These are phyloP conservation scores for Nebria ingens DNA, from an alignment of 1,140 invertebrate genomes.

Conservation along the genomic window DNA sequence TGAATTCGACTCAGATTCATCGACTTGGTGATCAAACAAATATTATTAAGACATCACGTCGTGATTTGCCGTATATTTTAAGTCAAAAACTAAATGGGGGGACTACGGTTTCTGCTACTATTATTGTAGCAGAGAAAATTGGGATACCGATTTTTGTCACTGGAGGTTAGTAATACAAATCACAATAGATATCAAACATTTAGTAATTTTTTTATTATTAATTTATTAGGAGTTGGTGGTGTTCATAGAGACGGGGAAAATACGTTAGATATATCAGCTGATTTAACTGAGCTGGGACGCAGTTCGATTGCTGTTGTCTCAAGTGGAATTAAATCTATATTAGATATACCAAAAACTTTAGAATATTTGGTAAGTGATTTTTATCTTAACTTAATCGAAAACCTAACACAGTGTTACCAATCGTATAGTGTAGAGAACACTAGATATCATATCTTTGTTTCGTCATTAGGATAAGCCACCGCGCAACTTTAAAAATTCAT, in stretches of 20 bases:
- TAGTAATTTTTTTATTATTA: conserved; percentile 29
- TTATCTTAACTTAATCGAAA: no score
- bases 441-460: no score
- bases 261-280: conserved; percentile 89
- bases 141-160: conserved; percentile 93
- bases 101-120: conserved; percentile 93
- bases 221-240: conserved; percentile 67
- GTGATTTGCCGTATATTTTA: conserved; percentile 74
- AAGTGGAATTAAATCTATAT: conserved; percentile 93
- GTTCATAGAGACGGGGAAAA: conserved; percentile 81
- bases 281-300: conserved; percentile 80
- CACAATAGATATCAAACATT: not conserved
- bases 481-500: no score
- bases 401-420: no score
- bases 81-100: conserved; percentile 72
- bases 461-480: no score
- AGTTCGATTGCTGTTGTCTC: conserved; percentile 85
- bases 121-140: conserved; percentile 67
- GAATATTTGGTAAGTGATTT: conserved; percentile 81
- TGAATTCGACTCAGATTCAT: conserved; percentile 52
- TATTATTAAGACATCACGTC: conserved; percentile 67
- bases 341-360: conserved; percentile 88
- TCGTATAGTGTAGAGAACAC: no score
- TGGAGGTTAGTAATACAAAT: conserved; percentile 42
- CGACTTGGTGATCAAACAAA: conserved; percentile 43